These are phyloP conservation scores for Macrophya alboannulata DNA, from an alignment of 2,888 invertebrate genomes.

Conservation along the genomic window DNA sequence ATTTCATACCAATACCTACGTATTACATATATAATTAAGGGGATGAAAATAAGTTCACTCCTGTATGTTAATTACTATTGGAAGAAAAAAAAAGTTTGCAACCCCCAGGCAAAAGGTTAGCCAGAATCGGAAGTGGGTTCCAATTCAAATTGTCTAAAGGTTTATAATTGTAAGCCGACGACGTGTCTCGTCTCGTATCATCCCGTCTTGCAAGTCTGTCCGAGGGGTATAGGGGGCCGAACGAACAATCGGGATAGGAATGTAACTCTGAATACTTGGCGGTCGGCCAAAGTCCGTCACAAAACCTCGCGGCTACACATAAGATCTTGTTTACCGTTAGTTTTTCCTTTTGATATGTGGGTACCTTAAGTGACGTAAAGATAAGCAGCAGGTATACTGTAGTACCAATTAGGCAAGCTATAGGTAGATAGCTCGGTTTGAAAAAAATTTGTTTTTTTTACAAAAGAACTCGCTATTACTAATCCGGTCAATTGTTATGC, in stretches of 20 bases:
- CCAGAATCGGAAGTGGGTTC: slow-evolving; percentile 5
- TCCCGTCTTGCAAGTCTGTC: neutral
- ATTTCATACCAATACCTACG: too few relatives aligned
- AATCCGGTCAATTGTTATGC: slow-evolving; percentile 17
- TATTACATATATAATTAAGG: neutral
- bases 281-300: slow-evolving; percentile 39
- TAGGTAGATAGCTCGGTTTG: neutral
- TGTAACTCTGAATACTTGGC: slow-evolving; percentile 33
- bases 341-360: neutral
- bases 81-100: neutral
- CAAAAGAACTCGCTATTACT: neutral
- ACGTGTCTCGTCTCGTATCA: slow-evolving; percentile 12
- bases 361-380: slow-evolving; percentile 8
- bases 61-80: neutral
- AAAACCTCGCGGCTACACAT: neutral
- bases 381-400: neutral
- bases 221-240: neutral
- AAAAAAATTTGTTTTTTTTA: neutral
- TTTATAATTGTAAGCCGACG: neutral
- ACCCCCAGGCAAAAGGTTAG: neutral
- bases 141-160: neutral
- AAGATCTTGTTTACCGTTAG: slow-evolving; percentile 44
- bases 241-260: slow-evolving; percentile 34
- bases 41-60: neutral
- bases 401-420: neutral